Conservation (phyloP, 2,797 vertebrate genomes). For the Delichon dasypus region DNA sequence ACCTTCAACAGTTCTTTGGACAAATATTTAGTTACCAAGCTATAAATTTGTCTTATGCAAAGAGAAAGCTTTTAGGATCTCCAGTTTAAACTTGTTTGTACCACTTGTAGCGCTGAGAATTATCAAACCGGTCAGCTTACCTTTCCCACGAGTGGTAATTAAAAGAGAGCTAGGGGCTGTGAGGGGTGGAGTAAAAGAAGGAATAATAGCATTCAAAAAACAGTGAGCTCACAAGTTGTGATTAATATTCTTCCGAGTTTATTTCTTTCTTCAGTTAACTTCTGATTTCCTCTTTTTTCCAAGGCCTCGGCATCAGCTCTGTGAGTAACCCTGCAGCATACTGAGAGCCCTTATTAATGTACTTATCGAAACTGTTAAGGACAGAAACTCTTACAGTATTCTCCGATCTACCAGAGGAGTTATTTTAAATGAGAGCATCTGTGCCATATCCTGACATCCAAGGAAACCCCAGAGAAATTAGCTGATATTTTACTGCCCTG, state of each 20-base stretch:
- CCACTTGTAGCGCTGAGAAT: constrained; percentile 33
- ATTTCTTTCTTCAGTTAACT: not conserved
- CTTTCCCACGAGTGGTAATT: constrained; percentile 59
- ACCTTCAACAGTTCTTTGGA: constrained; percentile 59
- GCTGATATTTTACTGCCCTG: not conserved
- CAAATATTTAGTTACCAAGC: constrained; percentile 67
- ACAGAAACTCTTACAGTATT: not conserved
- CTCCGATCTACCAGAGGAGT: not conserved
- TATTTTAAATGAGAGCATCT: not conserved
- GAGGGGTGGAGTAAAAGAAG: not conserved
- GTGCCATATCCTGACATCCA: not conserved
- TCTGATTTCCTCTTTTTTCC: not conserved
- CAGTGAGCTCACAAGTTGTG: not conserved
- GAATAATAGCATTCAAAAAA: not conserved
- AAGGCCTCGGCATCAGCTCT: not conserved
- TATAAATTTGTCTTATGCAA: constrained; percentile 64
- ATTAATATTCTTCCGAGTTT: not conserved
- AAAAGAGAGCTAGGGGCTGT: not conserved
- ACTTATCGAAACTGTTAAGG: not conserved
- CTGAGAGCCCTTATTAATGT: not conserved
- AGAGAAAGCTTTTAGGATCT: constrained; percentile 63
- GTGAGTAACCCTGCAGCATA: not conserved
- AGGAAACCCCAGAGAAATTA: not conserved
- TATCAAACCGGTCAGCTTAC: constrained; percentile 59
- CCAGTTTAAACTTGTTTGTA: constrained; percentile 64